A percentile compares a stretch with the other conserved stretches of the same genome.
Evolutionary conservation across 2,888 invertebrate species (phyloP).

Genomic region (Vannuccia rotundouncinata): DNA sequence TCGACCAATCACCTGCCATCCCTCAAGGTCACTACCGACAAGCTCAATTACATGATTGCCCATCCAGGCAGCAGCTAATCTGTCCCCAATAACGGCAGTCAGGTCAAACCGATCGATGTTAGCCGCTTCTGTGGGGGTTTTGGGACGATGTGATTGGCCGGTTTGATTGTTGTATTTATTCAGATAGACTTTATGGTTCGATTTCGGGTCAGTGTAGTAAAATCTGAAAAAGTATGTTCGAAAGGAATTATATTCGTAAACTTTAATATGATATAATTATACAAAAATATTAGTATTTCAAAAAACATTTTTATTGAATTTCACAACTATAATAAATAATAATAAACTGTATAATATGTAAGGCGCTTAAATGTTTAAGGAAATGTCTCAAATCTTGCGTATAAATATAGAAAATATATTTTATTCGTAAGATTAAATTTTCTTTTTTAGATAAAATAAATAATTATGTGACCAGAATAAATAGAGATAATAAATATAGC

Average conservation of each 20-base stretch:
- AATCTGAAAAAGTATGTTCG: too few species aligned
- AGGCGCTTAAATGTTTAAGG: too few species aligned
- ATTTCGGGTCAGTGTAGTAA: not conserved
- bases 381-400: too few species aligned
- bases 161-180: constrained; percentile 8
- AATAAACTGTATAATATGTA: too few species aligned
- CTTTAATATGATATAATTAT: too few species aligned
- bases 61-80: not conserved
- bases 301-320: too few species aligned
- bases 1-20: constrained; percentile 11
- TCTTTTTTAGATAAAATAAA: not conserved
- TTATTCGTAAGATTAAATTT: not conserved
- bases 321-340: too few species aligned
- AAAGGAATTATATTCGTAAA: too few species aligned
- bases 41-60: not conserved
- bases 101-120: not conserved
- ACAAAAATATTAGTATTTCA: too few species aligned
- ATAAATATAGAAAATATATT: too few species aligned
- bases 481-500: too few species aligned
- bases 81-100: not conserved
- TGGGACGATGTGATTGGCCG: not conserved
- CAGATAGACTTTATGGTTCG: not conserved
- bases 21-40: not conserved
- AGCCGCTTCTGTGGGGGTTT: not conserved
- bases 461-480: not conserved